Base-by-base conservation (phyloP, 2,888 invertebrate species). In the Himalopsyche japonica region DNA sequence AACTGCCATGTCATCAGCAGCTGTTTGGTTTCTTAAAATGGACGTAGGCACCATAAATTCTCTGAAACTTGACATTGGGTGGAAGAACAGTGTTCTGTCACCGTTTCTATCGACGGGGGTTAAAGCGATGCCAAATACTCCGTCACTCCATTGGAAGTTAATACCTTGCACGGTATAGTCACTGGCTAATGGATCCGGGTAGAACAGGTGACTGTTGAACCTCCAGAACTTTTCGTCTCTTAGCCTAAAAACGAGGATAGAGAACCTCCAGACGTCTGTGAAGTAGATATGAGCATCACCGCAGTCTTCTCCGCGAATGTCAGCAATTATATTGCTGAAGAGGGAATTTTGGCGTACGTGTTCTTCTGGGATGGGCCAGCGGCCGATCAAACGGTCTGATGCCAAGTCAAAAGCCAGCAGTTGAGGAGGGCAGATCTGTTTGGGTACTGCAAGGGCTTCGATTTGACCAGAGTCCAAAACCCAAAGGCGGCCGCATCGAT, bases 111-210 rank as follows among this genome's bases (percentile, higher is more conserved):
- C 89, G 87, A 91, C 89, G 3, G 95, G 94, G n/a, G 95, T 94
- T 76, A 96, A 88, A 0, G 96, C 94, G 87, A 96, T 90, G 0
- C 96, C 96, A 88, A 97, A 96, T 30, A 97, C 93, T 0, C 97
- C 97, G 88, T 97, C 97, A 8, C 95, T 92, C 97, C 96, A 97
- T 88, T 96, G 95, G 88, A 96, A 97, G 87, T 95, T 95, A 0
- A 96, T 88, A 1, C 95, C 95, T 86, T 96, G 95, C 0, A 97
- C 90, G 84, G 95, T 94, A 88, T 95, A 97, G 88, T 95, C 94
- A 0, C 96, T 93, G 0, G 95, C 95, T 0, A 96, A 88, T 0
- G 96, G 96, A 88, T 96, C 95, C 0, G 96, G 95, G 88, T 92
- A 94, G 91, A 94, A 97, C 49, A 92, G 92, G 88, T 89, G 96